These are phyloP conservation scores for Chitala chitala DNA, from an alignment of 2,113 vertebrate species.

Conservation along the genomic window DNA sequence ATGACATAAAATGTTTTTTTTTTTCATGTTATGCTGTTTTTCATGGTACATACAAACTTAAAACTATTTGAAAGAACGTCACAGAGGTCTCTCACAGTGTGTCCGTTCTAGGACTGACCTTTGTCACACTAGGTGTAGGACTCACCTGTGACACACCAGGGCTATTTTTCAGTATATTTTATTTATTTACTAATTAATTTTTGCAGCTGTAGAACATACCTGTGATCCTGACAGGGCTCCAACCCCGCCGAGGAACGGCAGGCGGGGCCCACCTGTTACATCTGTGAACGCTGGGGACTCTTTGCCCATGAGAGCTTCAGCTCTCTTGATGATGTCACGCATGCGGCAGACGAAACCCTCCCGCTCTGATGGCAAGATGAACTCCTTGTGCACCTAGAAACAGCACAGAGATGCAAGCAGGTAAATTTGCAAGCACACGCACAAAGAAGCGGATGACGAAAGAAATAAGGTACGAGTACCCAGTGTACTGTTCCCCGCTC, in stretches of 20 bases:
- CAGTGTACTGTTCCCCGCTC: no score
- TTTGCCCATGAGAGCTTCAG: slow-evolving; percentile 79
- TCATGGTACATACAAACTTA: no score
- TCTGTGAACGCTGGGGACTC: slow-evolving; percentile 49
- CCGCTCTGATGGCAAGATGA: slow-evolving; percentile 86
- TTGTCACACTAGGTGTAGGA: neutral
- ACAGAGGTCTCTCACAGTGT: no score
- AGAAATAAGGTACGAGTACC: no score
- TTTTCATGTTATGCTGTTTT: no score
- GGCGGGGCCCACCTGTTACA: slow-evolving; percentile 37
- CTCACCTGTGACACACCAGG: neutral
- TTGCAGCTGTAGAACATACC: slow-evolving; percentile 48
- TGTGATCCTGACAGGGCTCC: slow-evolving; percentile 57
- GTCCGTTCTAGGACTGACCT: neutral
- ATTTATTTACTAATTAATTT: no score
- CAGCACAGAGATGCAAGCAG: neutral
- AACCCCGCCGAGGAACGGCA: slow-evolving; percentile 37
- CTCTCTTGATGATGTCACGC: slow-evolving; percentile 88
- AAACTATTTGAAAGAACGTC: no score
- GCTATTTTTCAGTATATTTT: no score
- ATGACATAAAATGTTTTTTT: neutral
- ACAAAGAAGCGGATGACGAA: neutral
- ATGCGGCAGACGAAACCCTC: slow-evolving; percentile 84
- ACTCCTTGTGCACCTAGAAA: slow-evolving; percentile 84
- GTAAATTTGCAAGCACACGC: neutral